Evolutionary conservation across 2,797 vertebrate species (phyloP).

Genomic region (Syndactyla subalaris): DNA sequence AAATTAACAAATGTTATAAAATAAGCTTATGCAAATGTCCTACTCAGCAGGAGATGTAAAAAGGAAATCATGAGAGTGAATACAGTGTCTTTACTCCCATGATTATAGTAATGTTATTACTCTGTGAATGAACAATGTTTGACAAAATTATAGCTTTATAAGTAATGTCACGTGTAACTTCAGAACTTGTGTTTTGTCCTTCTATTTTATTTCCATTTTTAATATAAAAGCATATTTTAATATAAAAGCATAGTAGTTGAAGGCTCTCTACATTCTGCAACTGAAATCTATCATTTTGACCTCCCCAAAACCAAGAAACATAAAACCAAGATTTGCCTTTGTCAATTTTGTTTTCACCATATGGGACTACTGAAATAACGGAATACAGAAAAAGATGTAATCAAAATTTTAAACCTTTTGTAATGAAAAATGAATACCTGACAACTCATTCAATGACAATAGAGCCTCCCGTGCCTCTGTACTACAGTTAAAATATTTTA

Average conservation of each 20-base stretch:
- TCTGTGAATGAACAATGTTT: not conserved
- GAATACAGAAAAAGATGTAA: not conserved
- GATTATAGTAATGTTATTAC: not conserved
- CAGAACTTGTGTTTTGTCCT: not conserved
- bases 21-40: not conserved
- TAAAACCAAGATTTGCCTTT: not conserved
- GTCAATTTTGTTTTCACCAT: not conserved
- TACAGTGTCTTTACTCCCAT: not conserved
- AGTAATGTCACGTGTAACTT: not conserved
- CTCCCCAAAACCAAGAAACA: not conserved
- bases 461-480: not conserved
- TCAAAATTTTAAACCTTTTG: not conserved
- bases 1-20: not conserved
- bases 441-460: not conserved
- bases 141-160: not conserved
- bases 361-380: not conserved
- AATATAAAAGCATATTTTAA: not conserved
- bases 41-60: not conserved
- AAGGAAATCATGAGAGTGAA: not conserved
- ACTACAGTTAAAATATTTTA: not conserved
- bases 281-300: not conserved
- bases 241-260: not conserved
- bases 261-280: not conserved
- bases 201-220: not conserved
- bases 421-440: not conserved